Evolutionary conservation across 2,888 invertebrate genomes (phyloP).

Genomic region (Hirtodrosophila confusa): DNA sequence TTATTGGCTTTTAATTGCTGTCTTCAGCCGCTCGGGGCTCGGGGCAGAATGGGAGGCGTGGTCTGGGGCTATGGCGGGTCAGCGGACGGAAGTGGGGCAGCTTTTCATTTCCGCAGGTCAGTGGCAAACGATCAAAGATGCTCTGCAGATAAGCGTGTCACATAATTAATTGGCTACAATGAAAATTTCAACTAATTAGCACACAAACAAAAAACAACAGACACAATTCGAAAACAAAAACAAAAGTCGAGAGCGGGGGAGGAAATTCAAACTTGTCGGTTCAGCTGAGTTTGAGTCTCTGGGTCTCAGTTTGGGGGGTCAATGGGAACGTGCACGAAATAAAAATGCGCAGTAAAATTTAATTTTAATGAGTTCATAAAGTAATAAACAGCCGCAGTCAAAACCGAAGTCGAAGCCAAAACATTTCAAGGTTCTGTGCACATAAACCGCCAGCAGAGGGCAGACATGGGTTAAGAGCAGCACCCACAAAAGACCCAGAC

Average conservation of each 20-base stretch:
- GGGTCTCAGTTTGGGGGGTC: constrained; percentile 30
- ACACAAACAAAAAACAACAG: constrained; percentile 45
- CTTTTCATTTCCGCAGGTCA: constrained; percentile 63
- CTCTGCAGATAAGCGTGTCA: constrained; percentile 70
- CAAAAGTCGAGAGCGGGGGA: constrained; percentile 37
- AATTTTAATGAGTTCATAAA: constrained; percentile 77
- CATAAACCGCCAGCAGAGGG: constrained; percentile 43
- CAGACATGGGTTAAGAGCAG: constrained; percentile 37
- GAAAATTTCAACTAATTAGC: constrained; percentile 75
- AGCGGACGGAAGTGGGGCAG: constrained; percentile 46
- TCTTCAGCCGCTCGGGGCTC: constrained; percentile 29
- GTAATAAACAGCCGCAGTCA: constrained; percentile 46
- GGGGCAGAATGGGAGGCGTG: constrained; percentile 31
- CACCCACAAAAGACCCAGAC: constrained; percentile 2
- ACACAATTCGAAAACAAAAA: constrained; percentile 24
- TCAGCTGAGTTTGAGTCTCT: constrained; percentile 27
- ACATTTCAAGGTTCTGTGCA: constrained; percentile 73
- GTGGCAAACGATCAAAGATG: constrained; percentile 39
- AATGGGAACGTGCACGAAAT: constrained; percentile 57
- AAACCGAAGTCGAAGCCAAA: constrained; percentile 25
- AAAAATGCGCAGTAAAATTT: constrained; percentile 65
- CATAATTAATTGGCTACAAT: constrained; percentile 74
- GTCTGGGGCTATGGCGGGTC: constrained; percentile 13
- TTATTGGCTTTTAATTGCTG: constrained; percentile 74
- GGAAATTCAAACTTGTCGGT: constrained; percentile 45